phyloP scores from a whole-genome alignment of 1,140 invertebrate genomes.

The Neodiprion fabricii region DNA sequence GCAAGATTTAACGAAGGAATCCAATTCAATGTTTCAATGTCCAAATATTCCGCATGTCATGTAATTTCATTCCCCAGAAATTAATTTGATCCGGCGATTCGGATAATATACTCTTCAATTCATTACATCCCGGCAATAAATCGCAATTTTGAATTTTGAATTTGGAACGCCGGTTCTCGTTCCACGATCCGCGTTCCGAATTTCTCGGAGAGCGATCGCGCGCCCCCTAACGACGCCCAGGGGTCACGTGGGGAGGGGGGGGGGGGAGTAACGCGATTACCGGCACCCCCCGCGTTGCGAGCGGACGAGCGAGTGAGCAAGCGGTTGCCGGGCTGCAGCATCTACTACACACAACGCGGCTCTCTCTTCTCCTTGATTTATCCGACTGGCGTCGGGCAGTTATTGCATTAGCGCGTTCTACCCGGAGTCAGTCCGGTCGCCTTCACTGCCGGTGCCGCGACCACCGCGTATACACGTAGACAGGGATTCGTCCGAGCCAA shows the following conservation, averaged over 20 bases:
- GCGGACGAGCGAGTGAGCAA: background rate
- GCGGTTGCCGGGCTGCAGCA: slow-evolving; percentile 34
- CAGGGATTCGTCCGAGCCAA: background rate
- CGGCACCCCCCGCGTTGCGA: background rate
- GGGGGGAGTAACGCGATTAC: slow-evolving; percentile 51
- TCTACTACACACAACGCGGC: slow-evolving; percentile 9
- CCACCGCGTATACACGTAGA: slow-evolving; percentile 18
- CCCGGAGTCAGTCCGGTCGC: slow-evolving; percentile 9
- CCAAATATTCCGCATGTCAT: too few relatives aligned
- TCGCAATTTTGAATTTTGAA: background rate
- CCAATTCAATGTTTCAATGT: too few relatives aligned
- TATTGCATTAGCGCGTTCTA: slow-evolving; percentile 54
- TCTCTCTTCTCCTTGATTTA: slow-evolving; percentile 50
- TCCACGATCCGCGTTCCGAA: too few relatives aligned
- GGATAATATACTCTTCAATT: too few relatives aligned
- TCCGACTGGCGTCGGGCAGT: slow-evolving; percentile 46
- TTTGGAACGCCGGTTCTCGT: background rate
- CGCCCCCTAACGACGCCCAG: slow-evolving; percentile 43
- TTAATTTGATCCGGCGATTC: too few relatives aligned
- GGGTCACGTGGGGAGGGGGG: slow-evolving; percentile 32
- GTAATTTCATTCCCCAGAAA: too few relatives aligned
- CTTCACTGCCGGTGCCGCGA: slow-evolving; percentile 14
- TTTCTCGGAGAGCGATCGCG: background rate
- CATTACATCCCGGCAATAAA: too few relatives aligned
- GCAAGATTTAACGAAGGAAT: too few relatives aligned